Conservation (phyloP, 2,113 vertebrate genomes). For the Amphiprion percula region DNA sequence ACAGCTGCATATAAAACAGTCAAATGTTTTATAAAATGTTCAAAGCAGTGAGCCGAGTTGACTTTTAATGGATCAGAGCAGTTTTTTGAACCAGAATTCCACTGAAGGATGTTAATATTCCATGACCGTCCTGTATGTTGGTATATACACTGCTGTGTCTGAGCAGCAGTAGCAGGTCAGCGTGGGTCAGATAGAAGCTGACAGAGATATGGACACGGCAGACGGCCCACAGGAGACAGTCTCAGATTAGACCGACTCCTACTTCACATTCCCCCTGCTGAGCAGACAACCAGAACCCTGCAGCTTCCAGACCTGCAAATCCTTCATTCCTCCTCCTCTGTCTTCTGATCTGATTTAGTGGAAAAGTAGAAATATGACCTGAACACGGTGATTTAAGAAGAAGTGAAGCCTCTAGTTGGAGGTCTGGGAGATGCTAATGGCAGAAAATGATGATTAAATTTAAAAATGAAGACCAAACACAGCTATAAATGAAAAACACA, state of each 20-base stretch:
- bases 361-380: too few relatives aligned
- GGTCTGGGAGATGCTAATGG: conserved; percentile 7
- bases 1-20: too few relatives aligned
- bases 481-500: neutral
- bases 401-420: neutral
- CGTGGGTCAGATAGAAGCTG: conserved; percentile 85
- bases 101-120: too few relatives aligned
- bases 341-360: too few relatives aligned
- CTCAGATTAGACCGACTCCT: conserved; percentile 91
- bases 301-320: neutral
- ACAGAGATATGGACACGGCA: conserved; percentile 90
- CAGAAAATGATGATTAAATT: neutral
- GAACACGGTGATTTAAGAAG: too few relatives aligned
- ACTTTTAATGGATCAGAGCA: too few relatives aligned
- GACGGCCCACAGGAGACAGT: conserved; percentile 91
- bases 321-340: neutral
- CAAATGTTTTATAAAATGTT: too few relatives aligned
- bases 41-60: too few relatives aligned
- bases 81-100: too few relatives aligned
- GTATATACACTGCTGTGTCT: neutral
- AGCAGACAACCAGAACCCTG: conserved; percentile 68
- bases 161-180: conserved; percentile 52
- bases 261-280: conserved; percentile 88
- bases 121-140: too few relatives aligned
- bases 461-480: neutral